Base-by-base conservation (phyloP, 2,113 vertebrate genomes). In the Hucho hucho region DNA sequence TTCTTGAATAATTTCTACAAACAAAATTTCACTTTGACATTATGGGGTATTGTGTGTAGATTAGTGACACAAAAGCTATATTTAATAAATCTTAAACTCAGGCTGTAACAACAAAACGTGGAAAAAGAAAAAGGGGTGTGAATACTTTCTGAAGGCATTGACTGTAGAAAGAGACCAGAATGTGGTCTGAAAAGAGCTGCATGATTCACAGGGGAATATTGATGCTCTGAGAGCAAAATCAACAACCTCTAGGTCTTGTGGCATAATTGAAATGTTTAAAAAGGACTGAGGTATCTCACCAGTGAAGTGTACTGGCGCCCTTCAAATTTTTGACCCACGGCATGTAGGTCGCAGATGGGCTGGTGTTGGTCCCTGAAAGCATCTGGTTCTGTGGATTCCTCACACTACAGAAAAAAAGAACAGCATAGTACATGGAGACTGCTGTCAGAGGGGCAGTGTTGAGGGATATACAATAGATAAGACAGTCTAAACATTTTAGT, bases 281-380 rank as follows among this genome's bases (percentile, higher is more conserved):
- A 46, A 26, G 12, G 63, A 32, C 2, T 53, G 25, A 29, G 59
- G n/a, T 18, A 69, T 37, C 94, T 95, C 80, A 97, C 96, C 88
- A 97, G 78, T 0, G 95, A 93, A 1, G 83, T 89, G 82, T 96
- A 96, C 67, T 84, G 53, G 2, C 92, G 92, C 0, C 81, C 87
- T 82, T 94, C 90, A 9, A 95, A 89, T 78, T 93, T 94, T 77
- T 79, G 88, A 70, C 88, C 85, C 70, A 97, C 81, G 0, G 92
- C 86, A 49, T 90, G 87, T 18, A 97, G 92, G 85, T 94, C 92
- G 63, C 95, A 96, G 70, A 92, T 85, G 46, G 83, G 29, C n/a
- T 47, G 79, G 59, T 77, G 75, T 1, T 43, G 81, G n/a, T 89
- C 88, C 67, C 77, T 89, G 20, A 83, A 1, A 47, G 13, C 47